Percentiles rank a stretch among this genome's conserved stretches.
Conservation (phyloP, 2,113 vertebrate genomes). For the Odocoileus virginianus region DNA sequence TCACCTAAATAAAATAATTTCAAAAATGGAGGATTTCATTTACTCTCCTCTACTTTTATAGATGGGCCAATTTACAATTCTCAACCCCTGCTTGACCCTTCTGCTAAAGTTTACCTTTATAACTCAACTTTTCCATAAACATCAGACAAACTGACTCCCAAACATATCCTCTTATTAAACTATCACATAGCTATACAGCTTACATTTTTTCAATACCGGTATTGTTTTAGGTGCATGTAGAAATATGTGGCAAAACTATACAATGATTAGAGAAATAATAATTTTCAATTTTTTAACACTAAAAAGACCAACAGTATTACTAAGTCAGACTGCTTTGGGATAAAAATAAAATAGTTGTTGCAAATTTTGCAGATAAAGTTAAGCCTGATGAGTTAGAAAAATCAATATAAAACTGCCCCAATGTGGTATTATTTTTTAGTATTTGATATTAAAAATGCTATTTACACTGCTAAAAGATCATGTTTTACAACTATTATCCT, state of each 20-base stretch:
- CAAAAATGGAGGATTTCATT: neutral
- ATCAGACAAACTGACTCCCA: neutral
- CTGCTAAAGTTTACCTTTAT: neutral
- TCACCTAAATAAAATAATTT: neutral
- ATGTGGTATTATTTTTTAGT: neutral
- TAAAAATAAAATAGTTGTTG: neutral
- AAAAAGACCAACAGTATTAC: neutral
- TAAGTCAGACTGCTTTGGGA: neutral
- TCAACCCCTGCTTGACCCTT: fast-evolving
- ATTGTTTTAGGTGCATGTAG: neutral
- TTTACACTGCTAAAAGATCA: neutral
- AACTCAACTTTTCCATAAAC: neutral
- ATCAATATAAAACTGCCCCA: neutral
- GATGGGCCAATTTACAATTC: neutral
- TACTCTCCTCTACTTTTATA: neutral
- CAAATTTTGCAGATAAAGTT: neutral
- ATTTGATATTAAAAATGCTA: neutral
- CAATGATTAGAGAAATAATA: neutral
- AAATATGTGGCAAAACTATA: neutral
- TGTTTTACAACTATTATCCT: neutral
- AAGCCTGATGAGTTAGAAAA: neutral
- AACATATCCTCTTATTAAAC: neutral
- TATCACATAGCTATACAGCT: neutral
- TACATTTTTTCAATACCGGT: neutral
- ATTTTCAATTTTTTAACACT: neutral